phyloP scores from a whole-genome alignment of 2,797 vertebrate genomes.

The Oreortyx pictus region DNA sequence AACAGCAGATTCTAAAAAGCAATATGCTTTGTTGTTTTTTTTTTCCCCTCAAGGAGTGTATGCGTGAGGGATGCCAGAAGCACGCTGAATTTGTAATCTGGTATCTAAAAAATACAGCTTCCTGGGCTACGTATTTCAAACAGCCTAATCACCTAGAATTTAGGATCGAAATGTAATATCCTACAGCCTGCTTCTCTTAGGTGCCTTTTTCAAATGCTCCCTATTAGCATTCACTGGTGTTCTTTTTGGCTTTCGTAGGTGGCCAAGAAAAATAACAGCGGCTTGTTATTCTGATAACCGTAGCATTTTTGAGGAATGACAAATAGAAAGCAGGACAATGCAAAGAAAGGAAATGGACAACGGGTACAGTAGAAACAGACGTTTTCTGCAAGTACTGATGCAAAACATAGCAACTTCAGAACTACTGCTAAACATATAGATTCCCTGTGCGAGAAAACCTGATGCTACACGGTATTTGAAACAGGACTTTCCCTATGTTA shows the following conservation, averaged over 20 bases:
- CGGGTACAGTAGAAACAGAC: not conserved
- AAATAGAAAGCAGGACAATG: not conserved
- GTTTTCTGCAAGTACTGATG: not conserved
- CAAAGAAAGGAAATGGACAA: not conserved
- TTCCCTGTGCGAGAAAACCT: not conserved
- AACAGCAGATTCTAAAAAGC: not conserved
- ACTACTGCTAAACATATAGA: not conserved
- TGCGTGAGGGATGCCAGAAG: not conserved
- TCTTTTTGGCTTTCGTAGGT: not conserved
- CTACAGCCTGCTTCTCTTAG: not conserved
- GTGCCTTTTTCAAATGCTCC: not conserved
- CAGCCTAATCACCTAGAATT: not conserved
- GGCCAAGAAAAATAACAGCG: not conserved
- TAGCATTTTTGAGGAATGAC: not conserved
- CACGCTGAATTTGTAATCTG: not conserved
- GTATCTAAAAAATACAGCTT: not conserved
- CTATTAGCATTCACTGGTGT: not conserved
- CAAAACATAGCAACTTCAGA: not conserved
- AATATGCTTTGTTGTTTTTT: not conserved
- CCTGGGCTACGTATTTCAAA: not conserved
- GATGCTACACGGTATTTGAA: not conserved
- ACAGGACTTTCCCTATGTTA: conserved; percentile 29
- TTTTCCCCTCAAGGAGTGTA: not conserved
- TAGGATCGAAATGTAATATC: not conserved
- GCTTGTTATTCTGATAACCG: not conserved